Percentiles rank a stretch among this genome's conserved stretches.
Evolutionary conservation across 2,888 invertebrate species (phyloP).

Genomic region (Hylaea fasciaria): DNA sequence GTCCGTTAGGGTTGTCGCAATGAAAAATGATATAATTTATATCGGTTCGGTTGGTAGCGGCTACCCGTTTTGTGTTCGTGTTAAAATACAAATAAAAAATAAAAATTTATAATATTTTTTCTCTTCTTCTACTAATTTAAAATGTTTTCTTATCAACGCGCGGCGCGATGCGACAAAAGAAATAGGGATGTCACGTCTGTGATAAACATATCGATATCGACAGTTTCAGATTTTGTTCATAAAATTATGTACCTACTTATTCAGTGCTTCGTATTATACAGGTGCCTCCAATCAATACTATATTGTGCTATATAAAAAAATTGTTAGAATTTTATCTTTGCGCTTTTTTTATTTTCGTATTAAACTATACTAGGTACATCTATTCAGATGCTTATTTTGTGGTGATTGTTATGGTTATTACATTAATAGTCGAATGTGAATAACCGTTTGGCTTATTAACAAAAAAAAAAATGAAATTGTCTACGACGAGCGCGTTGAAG

Average conservation of each 20-base stretch:
- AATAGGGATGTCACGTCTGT: slow-evolving; percentile 55
- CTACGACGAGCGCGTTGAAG: too few species aligned
- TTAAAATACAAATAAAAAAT: slow-evolving; percentile 82
- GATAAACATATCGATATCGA: slow-evolving; percentile 35
- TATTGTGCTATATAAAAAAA: neutral
- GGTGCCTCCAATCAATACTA: neutral
- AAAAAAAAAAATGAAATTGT: too few species aligned
- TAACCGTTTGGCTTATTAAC: too few species aligned
- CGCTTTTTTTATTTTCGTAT: too few species aligned
- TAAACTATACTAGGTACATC: too few species aligned
- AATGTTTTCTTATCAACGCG: slow-evolving; percentile 85
- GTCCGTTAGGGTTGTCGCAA: slow-evolving; percentile 82
- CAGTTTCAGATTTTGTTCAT: neutral
- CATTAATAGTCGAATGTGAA: too few species aligned
- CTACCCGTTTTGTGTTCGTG: slow-evolving; percentile 83
- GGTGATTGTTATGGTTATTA: too few species aligned
- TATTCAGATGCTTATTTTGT: too few species aligned
- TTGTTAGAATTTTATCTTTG: too few species aligned
- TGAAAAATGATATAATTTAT: slow-evolving; percentile 86
- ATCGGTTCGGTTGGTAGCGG: slow-evolving; percentile 78
- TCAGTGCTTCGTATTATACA: neutral
- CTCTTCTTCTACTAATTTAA: slow-evolving; percentile 82
- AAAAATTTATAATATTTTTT: slow-evolving; percentile 78
- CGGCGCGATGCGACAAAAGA: slow-evolving; percentile 79
- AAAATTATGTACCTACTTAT: neutral